phyloP scores from a whole-genome alignment of 2,888 invertebrate species.

The Microplitis deprimator region DNA sequence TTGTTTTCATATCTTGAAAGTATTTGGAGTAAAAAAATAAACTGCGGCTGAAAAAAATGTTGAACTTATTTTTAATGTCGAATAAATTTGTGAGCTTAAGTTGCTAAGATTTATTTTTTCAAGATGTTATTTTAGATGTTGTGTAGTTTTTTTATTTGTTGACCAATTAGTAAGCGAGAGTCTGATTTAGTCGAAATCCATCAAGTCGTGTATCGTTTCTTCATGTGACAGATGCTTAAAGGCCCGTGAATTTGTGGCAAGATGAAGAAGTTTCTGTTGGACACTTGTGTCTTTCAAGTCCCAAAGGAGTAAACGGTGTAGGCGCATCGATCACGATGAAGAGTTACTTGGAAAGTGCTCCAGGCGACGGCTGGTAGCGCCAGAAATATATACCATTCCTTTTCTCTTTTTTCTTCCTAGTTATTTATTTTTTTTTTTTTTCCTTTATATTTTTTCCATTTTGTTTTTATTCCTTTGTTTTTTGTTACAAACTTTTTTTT shows the following conservation, averaged over 20 bases:
- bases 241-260: constrained; percentile 15
- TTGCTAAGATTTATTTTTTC: background rate
- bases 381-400: constrained; percentile 21
- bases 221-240: constrained; percentile 22
- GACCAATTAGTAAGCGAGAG: background rate
- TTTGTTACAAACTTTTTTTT: background rate
- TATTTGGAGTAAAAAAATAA: background rate
- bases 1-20: background rate
- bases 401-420: constrained; percentile 12
- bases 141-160: background rate
- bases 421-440: background rate
- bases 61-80: background rate
- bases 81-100: background rate
- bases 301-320: constrained; percentile 24
- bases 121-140: background rate
- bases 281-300: constrained; percentile 30
- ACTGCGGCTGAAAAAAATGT: background rate
- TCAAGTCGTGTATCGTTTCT: constrained; percentile 18
- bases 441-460: constrained; percentile 1
- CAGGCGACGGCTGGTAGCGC: constrained; percentile 36
- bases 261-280: constrained; percentile 30
- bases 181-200: constrained; percentile 1
- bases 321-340: constrained; percentile 33
- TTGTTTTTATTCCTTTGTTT: background rate
- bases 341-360: constrained; percentile 29